Evolutionary conservation across 2,888 invertebrate species (phyloP).

Genomic region (Calephelis perditalis): DNA sequence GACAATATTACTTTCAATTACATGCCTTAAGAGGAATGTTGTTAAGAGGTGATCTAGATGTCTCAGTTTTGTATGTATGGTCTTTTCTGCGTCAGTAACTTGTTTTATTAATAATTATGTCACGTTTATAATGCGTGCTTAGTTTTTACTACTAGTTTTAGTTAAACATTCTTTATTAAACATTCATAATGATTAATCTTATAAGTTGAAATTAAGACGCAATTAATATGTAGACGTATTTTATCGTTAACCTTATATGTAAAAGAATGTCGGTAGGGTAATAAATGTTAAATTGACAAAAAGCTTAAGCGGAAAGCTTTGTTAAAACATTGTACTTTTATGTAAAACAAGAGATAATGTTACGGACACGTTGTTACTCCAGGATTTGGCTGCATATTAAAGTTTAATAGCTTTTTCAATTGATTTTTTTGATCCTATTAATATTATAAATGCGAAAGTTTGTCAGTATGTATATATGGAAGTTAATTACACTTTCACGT

Average conservation of each 20-base stretch:
- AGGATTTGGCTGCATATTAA: too few relatives aligned
- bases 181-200: constrained; percentile 5
- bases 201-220: constrained; percentile 8
- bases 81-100: constrained; percentile 19
- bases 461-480: too few relatives aligned
- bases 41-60: constrained; percentile 17
- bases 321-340: too few relatives aligned
- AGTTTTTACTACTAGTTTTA: constrained; percentile 23
- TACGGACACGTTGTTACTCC: too few relatives aligned
- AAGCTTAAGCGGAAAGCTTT: constrained; percentile 7
- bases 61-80: constrained; percentile 20
- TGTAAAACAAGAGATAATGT: too few relatives aligned
- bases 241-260: constrained; percentile 1
- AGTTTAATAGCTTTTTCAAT: too few relatives aligned
- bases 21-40: constrained; percentile 24
- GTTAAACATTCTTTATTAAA: constrained; percentile 13
- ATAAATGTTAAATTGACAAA: constrained; percentile 6
- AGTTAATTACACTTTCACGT: too few relatives aligned
- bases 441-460: too few relatives aligned
- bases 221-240: constrained; percentile 2
- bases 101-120: constrained; percentile 23
- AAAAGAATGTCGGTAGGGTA: neutral
- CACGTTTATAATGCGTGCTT: constrained; percentile 22
- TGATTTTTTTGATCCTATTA: too few relatives aligned
- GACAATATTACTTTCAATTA: constrained; percentile 27